These are phyloP conservation scores for Cynopterus sphinx DNA, from an alignment of 2,797 vertebrate genomes.

Conservation along the genomic window DNA sequence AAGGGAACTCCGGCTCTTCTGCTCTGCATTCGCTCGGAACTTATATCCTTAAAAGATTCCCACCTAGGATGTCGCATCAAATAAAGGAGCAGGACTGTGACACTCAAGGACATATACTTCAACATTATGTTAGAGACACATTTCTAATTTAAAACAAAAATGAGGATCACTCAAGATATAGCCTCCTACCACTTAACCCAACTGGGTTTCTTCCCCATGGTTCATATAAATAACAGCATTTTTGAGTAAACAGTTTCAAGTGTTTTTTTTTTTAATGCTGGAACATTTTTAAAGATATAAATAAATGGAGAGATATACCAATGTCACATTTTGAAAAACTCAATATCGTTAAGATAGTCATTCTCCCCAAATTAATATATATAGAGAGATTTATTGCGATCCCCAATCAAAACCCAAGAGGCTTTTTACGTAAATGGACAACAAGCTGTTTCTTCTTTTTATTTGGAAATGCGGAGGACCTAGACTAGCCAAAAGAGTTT, in stretches of 20 bases:
- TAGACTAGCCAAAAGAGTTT: background rate
- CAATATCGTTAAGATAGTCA: background rate
- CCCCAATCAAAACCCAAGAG: background rate
- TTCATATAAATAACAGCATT: background rate
- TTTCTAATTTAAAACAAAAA: background rate
- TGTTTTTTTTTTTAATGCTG: background rate
- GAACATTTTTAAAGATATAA: background rate
- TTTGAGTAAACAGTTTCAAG: background rate
- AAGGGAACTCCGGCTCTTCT: background rate
- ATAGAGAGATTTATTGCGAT: background rate
- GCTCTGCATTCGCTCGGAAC: background rate
- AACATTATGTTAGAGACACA: background rate
- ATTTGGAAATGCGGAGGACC: background rate
- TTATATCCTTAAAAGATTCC: background rate
- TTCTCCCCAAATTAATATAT: background rate
- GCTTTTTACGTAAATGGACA: background rate
- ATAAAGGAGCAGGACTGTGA: background rate
- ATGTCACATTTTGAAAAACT: background rate
- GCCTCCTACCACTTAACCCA: background rate
- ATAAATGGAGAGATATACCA: background rate
- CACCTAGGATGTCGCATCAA: background rate
- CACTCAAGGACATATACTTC: background rate
- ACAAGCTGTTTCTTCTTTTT: background rate
- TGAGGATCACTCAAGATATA: background rate
- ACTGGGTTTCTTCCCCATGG: background rate